Base-by-base conservation (phyloP, 2,113 vertebrate species). In the Corythoichthys haematopterus region DNA sequence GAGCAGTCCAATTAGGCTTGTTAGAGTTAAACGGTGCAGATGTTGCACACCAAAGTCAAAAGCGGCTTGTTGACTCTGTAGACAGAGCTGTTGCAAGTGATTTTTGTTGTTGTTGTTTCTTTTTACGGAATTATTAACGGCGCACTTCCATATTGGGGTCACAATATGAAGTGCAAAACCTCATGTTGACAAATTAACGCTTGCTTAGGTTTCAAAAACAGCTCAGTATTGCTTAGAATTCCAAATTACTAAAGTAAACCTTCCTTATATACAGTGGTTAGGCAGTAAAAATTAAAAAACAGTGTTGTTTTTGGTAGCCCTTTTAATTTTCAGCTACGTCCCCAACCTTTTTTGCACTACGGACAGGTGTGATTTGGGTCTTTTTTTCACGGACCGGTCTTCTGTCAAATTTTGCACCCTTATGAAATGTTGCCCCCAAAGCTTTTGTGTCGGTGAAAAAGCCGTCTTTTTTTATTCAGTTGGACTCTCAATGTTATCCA, bases 11-110 rank as follows among this genome's bases (percentile, higher is more conserved):
- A 87, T 88, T 83, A 89, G 82, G 77, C 80, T 79, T 76, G 72
- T 84, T 85, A 77, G 71, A 77, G 71, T 66, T 87, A 83, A 82
- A 84, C 78, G 13, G 55, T 78, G 67, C 88, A 88, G 85, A 87
- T 90, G 88, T 86, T 75, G 69, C 53, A 77, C 79, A 75, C 74
- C 74, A 86, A 88, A 85, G 77, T 60, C 77, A 60, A 65, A 6
- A 10, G 74, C 47, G 15, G 72, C 51, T 62, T 58, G 13, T 72
- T 76, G 71, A 71, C 70, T 77, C 45, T 75, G 53, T 10, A 74
- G 65, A 65, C 74, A 64, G 72, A 77, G 73, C 75, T 85, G 76
- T 83, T 75, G 69, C 70, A 78, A 85, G 88, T 83, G 68, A 74
- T 81, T 84, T 85, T 74, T 77, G 70, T 78, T 79, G 72, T 81